Percentiles rank a stretch among this genome's conserved stretches.
phyloP scores from a whole-genome alignment of 2,797 vertebrate genomes.

The Smutsia temminckii region DNA sequence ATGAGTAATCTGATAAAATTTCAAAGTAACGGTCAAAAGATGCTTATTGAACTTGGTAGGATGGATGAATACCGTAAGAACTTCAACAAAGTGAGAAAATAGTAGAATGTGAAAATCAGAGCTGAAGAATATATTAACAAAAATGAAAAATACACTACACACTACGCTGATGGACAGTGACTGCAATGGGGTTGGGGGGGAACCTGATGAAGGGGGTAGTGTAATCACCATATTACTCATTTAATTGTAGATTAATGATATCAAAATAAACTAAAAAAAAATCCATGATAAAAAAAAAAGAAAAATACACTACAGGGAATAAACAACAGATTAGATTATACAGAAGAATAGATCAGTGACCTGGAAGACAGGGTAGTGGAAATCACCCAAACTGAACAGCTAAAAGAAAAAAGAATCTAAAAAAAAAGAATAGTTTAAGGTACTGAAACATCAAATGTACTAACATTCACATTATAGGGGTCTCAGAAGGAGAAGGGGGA shows the following conservation, averaged over 20 bases:
- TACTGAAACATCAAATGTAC: not conserved
- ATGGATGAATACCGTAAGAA: not conserved
- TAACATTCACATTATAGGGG: not conserved
- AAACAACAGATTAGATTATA: not conserved
- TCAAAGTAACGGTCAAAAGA: not conserved
- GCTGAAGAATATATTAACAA: not conserved
- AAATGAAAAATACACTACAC: not conserved
- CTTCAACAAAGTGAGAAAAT: not conserved
- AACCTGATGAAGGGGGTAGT: no score
- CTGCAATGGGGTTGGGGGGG: no score
- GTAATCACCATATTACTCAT: no score
- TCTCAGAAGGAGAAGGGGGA: not conserved
- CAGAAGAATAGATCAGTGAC: not conserved
- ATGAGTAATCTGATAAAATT: not conserved
- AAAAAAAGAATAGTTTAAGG: not conserved
- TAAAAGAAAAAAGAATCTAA: not conserved
- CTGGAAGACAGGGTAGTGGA: not conserved
- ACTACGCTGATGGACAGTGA: no score
- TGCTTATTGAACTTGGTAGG: not conserved
- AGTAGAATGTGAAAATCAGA: not conserved
- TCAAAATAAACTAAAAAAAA: no score
- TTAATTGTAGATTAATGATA: no score
- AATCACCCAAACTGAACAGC: not conserved
- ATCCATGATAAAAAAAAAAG: no score
- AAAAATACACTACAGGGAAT: not conserved